These are phyloP conservation scores for Periphyllus acericola DNA, from an alignment of 2,888 invertebrate genomes.

Conservation along the genomic window DNA sequence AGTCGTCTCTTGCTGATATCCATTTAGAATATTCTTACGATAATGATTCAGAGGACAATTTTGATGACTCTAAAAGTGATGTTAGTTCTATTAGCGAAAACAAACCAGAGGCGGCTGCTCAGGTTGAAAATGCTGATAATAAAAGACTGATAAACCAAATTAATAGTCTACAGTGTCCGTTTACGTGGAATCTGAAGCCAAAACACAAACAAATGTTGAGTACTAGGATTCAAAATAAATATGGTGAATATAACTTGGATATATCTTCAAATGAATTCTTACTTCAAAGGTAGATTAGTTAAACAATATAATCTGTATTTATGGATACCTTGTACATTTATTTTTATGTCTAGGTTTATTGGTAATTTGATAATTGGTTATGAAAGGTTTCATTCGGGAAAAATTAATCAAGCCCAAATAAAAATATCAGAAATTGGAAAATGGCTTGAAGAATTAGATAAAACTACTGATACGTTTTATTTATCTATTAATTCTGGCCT, in stretches of 20 bases:
- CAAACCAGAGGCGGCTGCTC: background rate
- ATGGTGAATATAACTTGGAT: constrained; percentile 46
- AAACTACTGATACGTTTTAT: constrained; percentile 35
- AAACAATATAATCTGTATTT: background rate
- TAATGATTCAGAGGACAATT: background rate
- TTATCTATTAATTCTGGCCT: constrained; percentile 49
- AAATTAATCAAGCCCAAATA: background rate
- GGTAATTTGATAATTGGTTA: constrained; percentile 51
- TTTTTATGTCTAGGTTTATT: constrained; percentile 29
- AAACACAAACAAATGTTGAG: background rate
- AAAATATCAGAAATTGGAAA: constrained; percentile 50
- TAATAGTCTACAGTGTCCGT: constrained; percentile 43
- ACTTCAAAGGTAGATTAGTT: constrained; percentile 31
- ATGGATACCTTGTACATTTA: background rate
- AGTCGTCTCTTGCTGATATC: background rate
- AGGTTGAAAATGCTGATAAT: background rate
- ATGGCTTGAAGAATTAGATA: constrained; percentile 56
- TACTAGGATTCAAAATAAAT: constrained; percentile 22
- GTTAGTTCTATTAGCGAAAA: constrained; percentile 19
- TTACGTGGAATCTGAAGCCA: constrained; percentile 46
- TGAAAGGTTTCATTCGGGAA: constrained; percentile 36
- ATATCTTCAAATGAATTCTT: constrained; percentile 40
- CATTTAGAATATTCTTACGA: background rate
- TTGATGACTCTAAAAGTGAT: constrained; percentile 25
- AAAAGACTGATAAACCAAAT: constrained; percentile 27